These are phyloP conservation scores for Hylyphantes graminicola DNA, from an alignment of 1,140 invertebrate species.

Conservation along the genomic window DNA sequence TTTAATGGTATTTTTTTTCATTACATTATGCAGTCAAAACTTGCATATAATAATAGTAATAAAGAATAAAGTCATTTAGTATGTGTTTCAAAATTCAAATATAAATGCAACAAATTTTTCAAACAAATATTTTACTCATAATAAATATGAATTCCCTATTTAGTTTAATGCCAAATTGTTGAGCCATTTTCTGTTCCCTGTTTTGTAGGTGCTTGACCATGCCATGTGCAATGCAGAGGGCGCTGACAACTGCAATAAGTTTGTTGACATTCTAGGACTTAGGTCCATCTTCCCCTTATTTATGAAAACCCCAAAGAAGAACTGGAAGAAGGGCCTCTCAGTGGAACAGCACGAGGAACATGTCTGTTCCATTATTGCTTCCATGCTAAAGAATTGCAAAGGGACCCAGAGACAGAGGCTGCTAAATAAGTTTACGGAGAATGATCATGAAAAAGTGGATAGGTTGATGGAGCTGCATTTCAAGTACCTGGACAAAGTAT, in stretches of 20 bases:
- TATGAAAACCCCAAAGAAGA: slow-evolving; percentile 96
- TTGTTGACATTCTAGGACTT: slow-evolving; percentile 97
- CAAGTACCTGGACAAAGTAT: slow-evolving; percentile 90
- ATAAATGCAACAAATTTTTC: too few species aligned
- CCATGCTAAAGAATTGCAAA: slow-evolving; percentile 91
- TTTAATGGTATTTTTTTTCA: too few species aligned
- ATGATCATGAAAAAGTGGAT: slow-evolving; percentile 96
- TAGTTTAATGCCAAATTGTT: too few species aligned
- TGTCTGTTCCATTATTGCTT: slow-evolving; percentile 92
- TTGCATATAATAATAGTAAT: too few species aligned
- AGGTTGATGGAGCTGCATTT: slow-evolving; percentile 95
- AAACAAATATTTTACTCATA: too few species aligned
- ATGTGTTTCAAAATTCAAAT: too few species aligned
- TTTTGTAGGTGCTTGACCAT: slow-evolving; percentile 81
- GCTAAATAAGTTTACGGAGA: slow-evolving; percentile 96
- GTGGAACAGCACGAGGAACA: slow-evolving; percentile 75
- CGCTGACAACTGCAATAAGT: slow-evolving; percentile 96
- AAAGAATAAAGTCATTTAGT: too few species aligned
- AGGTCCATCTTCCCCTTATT: slow-evolving; percentile 97
- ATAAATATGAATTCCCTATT: too few species aligned
- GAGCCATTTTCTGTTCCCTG: too few species aligned
- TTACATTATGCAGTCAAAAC: too few species aligned
- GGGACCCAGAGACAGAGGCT: slow-evolving; percentile 89
- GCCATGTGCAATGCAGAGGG: slow-evolving; percentile 93
- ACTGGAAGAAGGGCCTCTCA: slow-evolving; percentile 79